These are phyloP conservation scores for Muscina levida DNA, from an alignment of 2,888 invertebrate genomes.

Conservation along the genomic window DNA sequence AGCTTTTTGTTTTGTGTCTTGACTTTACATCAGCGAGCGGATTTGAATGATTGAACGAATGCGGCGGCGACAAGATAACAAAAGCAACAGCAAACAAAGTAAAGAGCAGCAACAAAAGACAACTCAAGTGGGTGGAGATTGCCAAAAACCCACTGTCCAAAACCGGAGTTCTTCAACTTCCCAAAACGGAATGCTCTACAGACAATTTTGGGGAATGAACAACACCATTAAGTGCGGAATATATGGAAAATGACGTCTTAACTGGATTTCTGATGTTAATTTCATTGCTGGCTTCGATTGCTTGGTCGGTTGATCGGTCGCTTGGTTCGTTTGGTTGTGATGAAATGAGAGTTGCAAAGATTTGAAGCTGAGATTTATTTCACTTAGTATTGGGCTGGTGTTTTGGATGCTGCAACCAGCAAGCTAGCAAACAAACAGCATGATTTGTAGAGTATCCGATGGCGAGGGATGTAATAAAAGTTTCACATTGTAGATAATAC, in stretches of 20 bases:
- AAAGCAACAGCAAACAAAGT: not conserved
- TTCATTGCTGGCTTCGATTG: not conserved
- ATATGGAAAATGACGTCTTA: not conserved
- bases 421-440: no score
- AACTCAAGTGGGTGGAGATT: constrained; percentile 26
- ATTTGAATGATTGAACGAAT: constrained; percentile 1
- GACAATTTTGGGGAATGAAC: constrained; percentile 19
- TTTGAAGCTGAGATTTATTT: constrained; percentile 28
- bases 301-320: not conserved
- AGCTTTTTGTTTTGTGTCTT: no score
- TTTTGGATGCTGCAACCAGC: constrained; percentile 23
- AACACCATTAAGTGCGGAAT: constrained; percentile 5
- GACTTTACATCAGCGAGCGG: not conserved
- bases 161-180: constrained; percentile 10
- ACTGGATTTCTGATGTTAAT: constrained; percentile 2
- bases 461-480: constrained; percentile 4
- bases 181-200: not conserved
- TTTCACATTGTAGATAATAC: no score
- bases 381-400: constrained; percentile 12
- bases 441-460: not conserved
- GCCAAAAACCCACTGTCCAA: constrained; percentile 40
- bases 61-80: constrained; percentile 22
- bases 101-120: not conserved
- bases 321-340: not conserved
- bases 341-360: constrained; percentile 34